Conservation (phyloP, 2,797 vertebrate genomes). For the Eulemur coronatus region DNA sequence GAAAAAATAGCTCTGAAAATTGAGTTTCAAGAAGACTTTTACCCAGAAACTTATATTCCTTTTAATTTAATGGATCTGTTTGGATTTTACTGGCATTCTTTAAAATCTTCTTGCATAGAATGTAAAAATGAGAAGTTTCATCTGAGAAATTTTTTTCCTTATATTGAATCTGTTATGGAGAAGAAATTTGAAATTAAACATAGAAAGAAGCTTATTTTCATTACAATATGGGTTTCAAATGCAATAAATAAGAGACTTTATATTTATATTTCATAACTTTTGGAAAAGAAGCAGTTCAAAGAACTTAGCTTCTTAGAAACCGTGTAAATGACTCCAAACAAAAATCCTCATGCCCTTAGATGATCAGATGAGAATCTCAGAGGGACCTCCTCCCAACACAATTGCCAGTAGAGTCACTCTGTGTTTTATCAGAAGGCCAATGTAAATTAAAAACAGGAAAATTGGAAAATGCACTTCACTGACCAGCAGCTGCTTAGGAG, state of each 20-base stretch:
- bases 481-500: background rate
- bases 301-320: background rate
- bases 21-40: background rate
- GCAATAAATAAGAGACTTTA: background rate
- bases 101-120: background rate
- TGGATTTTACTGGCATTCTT: background rate
- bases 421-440: too few species aligned
- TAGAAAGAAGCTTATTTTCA: background rate
- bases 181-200: background rate
- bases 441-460: background rate
- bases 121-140: background rate
- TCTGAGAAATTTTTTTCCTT: background rate
- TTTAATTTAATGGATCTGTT: background rate
- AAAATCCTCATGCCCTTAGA: background rate
- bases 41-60: background rate
- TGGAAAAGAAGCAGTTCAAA: background rate
- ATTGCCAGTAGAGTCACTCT: background rate
- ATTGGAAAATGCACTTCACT: accelerated
- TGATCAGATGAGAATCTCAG: background rate
- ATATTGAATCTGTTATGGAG: background rate
- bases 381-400: accelerated
- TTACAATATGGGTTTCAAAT: background rate
- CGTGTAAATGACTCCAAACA: background rate
- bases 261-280: background rate
- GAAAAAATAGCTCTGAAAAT: background rate